These are phyloP conservation scores for Oncorhynchus nerka DNA, from an alignment of 2,113 vertebrate genomes.

Conservation along the genomic window DNA sequence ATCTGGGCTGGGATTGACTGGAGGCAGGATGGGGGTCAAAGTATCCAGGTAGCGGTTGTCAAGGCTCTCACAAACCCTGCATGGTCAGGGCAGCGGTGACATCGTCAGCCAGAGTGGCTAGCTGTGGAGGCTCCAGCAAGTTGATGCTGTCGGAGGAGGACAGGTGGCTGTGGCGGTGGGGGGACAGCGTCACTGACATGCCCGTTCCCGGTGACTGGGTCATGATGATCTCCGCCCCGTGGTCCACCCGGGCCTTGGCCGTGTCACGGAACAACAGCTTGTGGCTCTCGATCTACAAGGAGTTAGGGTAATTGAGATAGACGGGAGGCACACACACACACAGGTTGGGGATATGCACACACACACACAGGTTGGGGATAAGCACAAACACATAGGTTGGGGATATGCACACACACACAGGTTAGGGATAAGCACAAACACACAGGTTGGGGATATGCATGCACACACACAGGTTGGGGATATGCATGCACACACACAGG, in stretches of 20 bases:
- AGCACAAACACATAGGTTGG: no score
- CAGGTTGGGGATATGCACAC: no score
- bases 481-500: no score
- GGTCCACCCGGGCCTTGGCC: constrained; percentile 91
- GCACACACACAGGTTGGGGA: no score
- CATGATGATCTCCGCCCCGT: constrained; percentile 92
- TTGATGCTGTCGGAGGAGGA: constrained; percentile 97
- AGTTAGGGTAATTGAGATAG: constrained; percentile 42
- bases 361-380: no score
- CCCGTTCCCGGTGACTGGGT: constrained; percentile 83
- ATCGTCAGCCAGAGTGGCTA: constrained; percentile 93
- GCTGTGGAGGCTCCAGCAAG: constrained; percentile 91
- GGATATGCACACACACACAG: no score
- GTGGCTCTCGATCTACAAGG: constrained; percentile 91
- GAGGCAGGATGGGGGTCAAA: not conserved
- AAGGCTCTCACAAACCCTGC: constrained; percentile 92
- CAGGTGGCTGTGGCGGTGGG: constrained; percentile 90
- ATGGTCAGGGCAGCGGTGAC: constrained; percentile 96
- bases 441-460: not conserved
- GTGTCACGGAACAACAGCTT: constrained; percentile 89
- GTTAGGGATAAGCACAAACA: no score
- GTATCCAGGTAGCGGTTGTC: not conserved
- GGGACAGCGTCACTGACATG: constrained; percentile 83
- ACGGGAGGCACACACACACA: constrained; percentile 28
- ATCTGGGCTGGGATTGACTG: constrained; percentile 16